Evolutionary conservation across 2,797 vertebrate species (phyloP).

Genomic region (Vireo griseus): DNA sequence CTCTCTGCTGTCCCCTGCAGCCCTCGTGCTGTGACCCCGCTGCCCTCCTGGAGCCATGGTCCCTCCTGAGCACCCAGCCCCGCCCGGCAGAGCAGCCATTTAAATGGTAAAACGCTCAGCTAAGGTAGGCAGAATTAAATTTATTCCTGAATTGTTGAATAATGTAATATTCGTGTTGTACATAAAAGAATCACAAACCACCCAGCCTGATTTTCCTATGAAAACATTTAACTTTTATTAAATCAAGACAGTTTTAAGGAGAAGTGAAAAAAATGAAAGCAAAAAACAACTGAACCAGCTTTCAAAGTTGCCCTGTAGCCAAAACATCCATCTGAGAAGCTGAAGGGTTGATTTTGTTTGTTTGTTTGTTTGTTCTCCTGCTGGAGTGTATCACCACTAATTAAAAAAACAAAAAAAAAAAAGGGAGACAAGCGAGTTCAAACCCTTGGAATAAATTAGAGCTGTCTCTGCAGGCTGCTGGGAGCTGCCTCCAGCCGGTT

Average conservation of each 20-base stretch:
- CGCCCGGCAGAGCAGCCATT: background rate
- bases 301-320: conserved; percentile 49
- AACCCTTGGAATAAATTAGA: background rate
- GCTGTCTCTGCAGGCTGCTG: background rate
- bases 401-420: background rate
- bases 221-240: conserved; percentile 65
- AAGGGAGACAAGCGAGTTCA: background rate
- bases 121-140: background rate
- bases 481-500: background rate
- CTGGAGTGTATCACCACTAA: conserved; percentile 18
- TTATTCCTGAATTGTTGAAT: conserved; percentile 52
- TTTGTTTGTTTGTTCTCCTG: conserved; percentile 43
- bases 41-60: background rate
- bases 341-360: conserved; percentile 32
- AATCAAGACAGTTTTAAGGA: conserved; percentile 59
- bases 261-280: background rate
- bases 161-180: conserved; percentile 45
- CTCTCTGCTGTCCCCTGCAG: background rate
- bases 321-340: conserved; percentile 31
- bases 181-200: conserved; percentile 54
- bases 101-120: background rate
- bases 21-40: background rate
- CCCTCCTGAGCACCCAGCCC: background rate
- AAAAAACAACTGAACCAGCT: conserved; percentile 2
- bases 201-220: conserved; percentile 43